A percentile compares a stretch with the other conserved stretches of the same genome.
These are phyloP conservation scores for Drosophila helvetica DNA, from an alignment of 2,888 invertebrate species.

Conservation along the genomic window DNA sequence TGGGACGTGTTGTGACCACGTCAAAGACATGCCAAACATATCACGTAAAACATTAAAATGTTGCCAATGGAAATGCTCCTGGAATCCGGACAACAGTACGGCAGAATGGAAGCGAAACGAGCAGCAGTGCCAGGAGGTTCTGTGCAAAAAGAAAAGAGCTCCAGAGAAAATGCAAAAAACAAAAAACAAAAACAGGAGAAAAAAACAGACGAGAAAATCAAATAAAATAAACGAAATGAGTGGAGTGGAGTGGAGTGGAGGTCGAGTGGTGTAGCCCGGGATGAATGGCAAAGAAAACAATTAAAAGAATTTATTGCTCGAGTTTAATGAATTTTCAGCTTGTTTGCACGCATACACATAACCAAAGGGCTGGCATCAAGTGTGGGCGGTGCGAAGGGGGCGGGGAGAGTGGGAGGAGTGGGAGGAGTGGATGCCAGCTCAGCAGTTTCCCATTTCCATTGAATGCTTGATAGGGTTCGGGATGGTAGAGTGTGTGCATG, in stretches of 20 bases:
- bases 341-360: slow-evolving; percentile 54
- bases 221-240: slow-evolving; percentile 3
- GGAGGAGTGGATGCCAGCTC: slow-evolving; percentile 19
- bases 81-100: neutral
- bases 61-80: neutral
- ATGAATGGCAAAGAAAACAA: slow-evolving; percentile 60
- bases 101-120: neutral
- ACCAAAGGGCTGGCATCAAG: too few species aligned
- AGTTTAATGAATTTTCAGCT: slow-evolving; percentile 77
- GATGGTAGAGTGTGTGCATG: neutral
- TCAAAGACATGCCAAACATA: slow-evolving; percentile 42
- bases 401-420: neutral
- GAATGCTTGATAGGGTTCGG: slow-evolving; percentile 4
- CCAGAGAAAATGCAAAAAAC: neutral
- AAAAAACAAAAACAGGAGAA: too few species aligned
- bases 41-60: slow-evolving; percentile 35
- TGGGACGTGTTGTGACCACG: slow-evolving; percentile 12
- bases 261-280: neutral
- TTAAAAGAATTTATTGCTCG: slow-evolving; percentile 74
- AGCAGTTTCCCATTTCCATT: slow-evolving; percentile 37
- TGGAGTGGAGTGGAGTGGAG: neutral
- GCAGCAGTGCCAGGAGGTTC: neutral
- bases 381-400: neutral
- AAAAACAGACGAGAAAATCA: neutral
- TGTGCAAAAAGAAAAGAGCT: slow-evolving; percentile 12